Evolutionary conservation across 2,113 vertebrate genomes (phyloP), one percentile per base, ranked within the genome.

Genomic region (Bostrychus sinensis): DNA sequence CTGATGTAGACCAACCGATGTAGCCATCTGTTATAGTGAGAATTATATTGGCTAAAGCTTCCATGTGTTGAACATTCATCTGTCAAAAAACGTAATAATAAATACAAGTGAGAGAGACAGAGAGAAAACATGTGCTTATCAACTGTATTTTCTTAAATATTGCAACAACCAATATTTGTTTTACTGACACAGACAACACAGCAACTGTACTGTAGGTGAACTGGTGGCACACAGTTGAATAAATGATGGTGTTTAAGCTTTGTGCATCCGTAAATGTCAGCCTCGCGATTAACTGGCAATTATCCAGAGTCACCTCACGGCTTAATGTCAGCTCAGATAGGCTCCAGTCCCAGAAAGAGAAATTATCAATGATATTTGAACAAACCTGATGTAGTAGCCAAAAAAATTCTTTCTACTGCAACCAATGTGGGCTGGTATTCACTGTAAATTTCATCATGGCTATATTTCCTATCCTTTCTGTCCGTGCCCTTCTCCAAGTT

Each of bases 381-480:
- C 16, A 17, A 30, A n/a, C 48, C 48, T 16, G 28, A 28, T 10
- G 25, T 25, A 28, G 28, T 23, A 30, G 46, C 13, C 46, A 28
- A 56, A 63, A 55, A 72, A 73, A 59, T 41, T 73, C 54, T 55
- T 34, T 37, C 19, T 11, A 45, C 43, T 46, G 43, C 3, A 8
- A 3, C 62, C 80, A 81, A 87, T 83, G 78, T 60, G 51, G 12
- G 14, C 37, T 39, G 14, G 37, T 16, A 2, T 12, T 12, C 37
- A 16, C 12, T 39, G 11, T 7, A 32, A 25, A 25, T 13, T 22
- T 16, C 45, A 66, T 42, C 68, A 57, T 56, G 23, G 71, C 66
- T 51, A 67, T n/a, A 70, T 76, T 59, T 76, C 63, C 55, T 4
- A 3, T 46, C 75, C 77, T 87, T 83, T 89, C 85, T 64, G 65